Percentiles rank a stretch among this genome's conserved stretches.
phyloP scores from a whole-genome alignment of 2,888 invertebrate genomes.

The Clostera curtula region DNA sequence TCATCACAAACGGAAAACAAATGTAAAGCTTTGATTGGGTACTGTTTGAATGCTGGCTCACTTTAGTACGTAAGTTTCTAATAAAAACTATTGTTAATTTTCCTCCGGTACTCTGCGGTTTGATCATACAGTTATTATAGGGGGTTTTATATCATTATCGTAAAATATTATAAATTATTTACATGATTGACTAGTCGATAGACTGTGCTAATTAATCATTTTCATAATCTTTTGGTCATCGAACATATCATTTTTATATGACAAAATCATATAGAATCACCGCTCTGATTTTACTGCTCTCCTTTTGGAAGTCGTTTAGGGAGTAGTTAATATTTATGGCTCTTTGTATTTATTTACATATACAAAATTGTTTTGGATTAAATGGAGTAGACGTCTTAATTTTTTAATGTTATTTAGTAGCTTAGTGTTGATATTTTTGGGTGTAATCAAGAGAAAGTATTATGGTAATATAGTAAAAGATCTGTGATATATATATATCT shows the following conservation, averaged over 20 bases:
- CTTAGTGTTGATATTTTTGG: constrained; percentile 34
- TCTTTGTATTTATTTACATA: no score
- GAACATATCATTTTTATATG: constrained; percentile 57
- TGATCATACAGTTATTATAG: constrained; percentile 27
- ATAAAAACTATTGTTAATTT: constrained; percentile 36
- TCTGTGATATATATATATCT: constrained; percentile 68
- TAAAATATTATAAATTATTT: constrained; percentile 34
- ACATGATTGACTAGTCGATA: constrained; percentile 39
- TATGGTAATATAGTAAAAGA: constrained; percentile 64
- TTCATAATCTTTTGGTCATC: constrained; percentile 47
- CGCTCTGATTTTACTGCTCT: no score
- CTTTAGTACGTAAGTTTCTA: constrained; percentile 45
- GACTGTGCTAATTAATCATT: constrained; percentile 38
- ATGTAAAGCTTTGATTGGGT: constrained; percentile 70
- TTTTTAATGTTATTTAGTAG: constrained; percentile 30
- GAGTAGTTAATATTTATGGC: no score
- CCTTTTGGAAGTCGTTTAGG: no score
- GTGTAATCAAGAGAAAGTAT: constrained; percentile 56
- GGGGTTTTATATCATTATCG: constrained; percentile 28
- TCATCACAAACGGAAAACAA: constrained; percentile 35
- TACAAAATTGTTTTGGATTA: constrained; percentile 15
- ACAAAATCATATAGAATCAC: constrained; percentile 23
- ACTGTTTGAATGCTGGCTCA: constrained; percentile 63
- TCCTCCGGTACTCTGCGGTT: constrained; percentile 47
- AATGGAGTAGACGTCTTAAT: constrained; percentile 46